phyloP scores from a whole-genome alignment of 2,113 vertebrate species.

The Ia io region DNA sequence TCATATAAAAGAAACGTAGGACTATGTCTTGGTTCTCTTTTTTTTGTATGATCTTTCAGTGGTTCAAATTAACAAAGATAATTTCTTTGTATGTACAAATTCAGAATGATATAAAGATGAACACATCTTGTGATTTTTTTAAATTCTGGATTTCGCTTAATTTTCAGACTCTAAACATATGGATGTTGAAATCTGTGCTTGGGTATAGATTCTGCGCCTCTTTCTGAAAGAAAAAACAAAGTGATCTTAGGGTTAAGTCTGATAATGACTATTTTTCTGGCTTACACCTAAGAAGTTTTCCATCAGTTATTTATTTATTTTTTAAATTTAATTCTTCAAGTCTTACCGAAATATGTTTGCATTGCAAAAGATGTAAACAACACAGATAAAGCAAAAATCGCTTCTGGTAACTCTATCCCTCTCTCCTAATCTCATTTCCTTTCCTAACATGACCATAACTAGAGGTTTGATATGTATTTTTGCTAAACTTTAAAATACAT shows the following conservation, averaged over 20 bases:
- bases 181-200: neutral
- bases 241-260: neutral
- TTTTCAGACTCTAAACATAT: neutral
- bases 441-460: neutral
- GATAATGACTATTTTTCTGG: neutral
- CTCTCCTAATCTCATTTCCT: neutral
- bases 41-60: neutral
- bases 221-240: slow-evolving; percentile 7
- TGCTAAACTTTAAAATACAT: slow-evolving; percentile 1
- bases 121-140: neutral
- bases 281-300: neutral
- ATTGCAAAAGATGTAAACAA: neutral
- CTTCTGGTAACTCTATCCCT: neutral
- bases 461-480: neutral
- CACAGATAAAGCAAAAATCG: neutral
- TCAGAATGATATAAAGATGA: neutral
- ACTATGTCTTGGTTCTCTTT: neutral
- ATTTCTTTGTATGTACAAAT: neutral
- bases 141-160: neutral
- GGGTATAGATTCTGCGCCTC: neutral
- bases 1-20: neutral
- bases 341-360: neutral
- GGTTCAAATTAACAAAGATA: neutral
- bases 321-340: neutral
- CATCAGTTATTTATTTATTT: neutral